Percentiles rank a stretch among this genome's conserved stretches.
Evolutionary conservation across 2,113 vertebrate species (phyloP).

Genomic region (Myrmecobius fasciatus): DNA sequence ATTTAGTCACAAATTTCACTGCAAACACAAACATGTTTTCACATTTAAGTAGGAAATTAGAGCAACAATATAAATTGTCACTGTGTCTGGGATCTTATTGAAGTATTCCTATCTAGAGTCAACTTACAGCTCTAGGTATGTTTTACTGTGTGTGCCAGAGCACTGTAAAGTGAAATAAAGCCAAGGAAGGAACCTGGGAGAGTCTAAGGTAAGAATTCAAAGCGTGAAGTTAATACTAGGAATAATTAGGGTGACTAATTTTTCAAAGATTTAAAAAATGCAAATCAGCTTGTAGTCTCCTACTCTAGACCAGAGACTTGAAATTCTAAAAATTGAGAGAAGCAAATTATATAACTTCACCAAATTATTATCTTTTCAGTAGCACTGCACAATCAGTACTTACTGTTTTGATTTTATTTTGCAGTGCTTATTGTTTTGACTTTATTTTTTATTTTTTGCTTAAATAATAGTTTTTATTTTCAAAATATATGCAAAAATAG

Average conservation of each 20-base stretch:
- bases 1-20: neutral
- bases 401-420: neutral
- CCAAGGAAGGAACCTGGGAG: neutral
- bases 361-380: neutral
- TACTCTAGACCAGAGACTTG: neutral
- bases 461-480: too few relatives aligned
- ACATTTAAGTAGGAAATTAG: neutral
- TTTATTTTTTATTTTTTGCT: too few relatives aligned
- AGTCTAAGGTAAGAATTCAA: neutral
- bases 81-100: neutral
- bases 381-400: neutral
- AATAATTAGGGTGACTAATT: neutral
- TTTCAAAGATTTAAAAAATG: neutral
- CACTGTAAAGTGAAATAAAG: too few relatives aligned
- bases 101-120: neutral
- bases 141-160: too few relatives aligned
- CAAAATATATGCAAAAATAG: too few relatives aligned
- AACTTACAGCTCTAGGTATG: accelerated
- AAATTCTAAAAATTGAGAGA: neutral
- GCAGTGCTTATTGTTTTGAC: too few relatives aligned
- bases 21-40: neutral
- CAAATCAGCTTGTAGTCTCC: neutral
- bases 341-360: neutral
- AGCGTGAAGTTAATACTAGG: neutral
- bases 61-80: neutral